These are phyloP conservation scores for Piezodorus guildinii DNA, from an alignment of 1,140 invertebrate genomes.

Conservation along the genomic window DNA sequence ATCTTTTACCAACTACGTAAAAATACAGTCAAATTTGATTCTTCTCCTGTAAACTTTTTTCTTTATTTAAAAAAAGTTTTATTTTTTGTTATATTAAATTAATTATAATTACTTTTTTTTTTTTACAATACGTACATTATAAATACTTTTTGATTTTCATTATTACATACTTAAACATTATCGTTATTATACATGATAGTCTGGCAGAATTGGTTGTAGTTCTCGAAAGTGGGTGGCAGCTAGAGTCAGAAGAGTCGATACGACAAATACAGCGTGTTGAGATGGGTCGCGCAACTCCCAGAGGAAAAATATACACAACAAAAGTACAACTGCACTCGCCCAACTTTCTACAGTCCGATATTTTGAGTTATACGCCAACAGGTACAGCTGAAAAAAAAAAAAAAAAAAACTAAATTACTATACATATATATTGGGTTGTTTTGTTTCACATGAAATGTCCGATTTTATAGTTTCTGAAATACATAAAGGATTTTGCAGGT, in stretches of 20 bases:
- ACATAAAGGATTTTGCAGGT: too few relatives aligned
- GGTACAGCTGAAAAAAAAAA: slow-evolving; percentile 22
- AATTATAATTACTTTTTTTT: too few relatives aligned
- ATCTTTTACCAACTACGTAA: too few relatives aligned
- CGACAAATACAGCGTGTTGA: slow-evolving; percentile 22
- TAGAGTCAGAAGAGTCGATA: slow-evolving; percentile 21
- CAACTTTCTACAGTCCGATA: slow-evolving; percentile 25
- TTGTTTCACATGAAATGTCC: too few relatives aligned
- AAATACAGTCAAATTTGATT: too few relatives aligned
- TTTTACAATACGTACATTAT: neutral
- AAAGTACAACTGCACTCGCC: slow-evolving; percentile 21
- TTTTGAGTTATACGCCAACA: slow-evolving; percentile 21
- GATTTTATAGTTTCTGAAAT: too few relatives aligned
- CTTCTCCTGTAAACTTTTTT: too few relatives aligned
- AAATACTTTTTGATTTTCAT: slow-evolving; percentile 8
- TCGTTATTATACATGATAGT: slow-evolving; percentile 27
- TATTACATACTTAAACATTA: neutral
- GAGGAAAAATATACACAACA: slow-evolving; percentile 20
- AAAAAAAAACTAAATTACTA: neutral
- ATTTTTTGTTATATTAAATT: too few relatives aligned
- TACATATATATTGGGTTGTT: neutral
- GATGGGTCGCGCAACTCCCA: slow-evolving; percentile 26
- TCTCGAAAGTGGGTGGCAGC: slow-evolving; percentile 20
- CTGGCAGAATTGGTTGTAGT: slow-evolving; percentile 24
- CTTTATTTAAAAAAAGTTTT: too few relatives aligned